Evolutionary conservation across 2,888 invertebrate genomes (phyloP), one percentile per base, ranked within the genome.

Genomic region (Metallyticus violacea): DNA sequence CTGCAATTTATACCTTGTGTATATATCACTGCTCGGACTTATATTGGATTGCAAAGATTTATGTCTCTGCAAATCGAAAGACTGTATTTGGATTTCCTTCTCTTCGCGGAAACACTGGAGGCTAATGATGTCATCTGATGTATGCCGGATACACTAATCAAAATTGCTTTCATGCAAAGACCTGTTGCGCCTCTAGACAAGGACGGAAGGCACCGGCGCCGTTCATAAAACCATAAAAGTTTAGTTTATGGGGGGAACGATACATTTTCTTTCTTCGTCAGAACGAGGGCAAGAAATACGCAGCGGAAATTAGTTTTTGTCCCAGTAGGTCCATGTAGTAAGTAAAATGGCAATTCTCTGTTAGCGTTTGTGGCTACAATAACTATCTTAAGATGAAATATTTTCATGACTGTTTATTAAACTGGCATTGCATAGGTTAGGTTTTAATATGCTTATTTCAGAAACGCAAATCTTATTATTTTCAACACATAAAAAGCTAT

Each of bases 121-220:
- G 79, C 28, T 79, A 79, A 79, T 79, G 79, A 79, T 28, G 26
- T 22, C 22, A 26, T 79, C 27, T 79, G 79, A 79, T 79, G 28
- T 79, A 79, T 79, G 79, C 79, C 79, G 79, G 79, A 79, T 79
- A 79, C 27, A 27, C 79, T 28, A 79, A 79, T 79, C 79, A 79
- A 27, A 27, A 79, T 79, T 79, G 22, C 79, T 26, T 79, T 79
- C 79, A 79, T 79, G 79, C 79, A 27, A 27, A 28, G 28, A 79
- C 79, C 79, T 79, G 79, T 79, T 79, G 79, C 79, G 27, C 28
- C 79, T 6, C 7, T 27, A 79, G 22, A 27, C 22, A 22, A 26
- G 28, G 22, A 79, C 2, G 28, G 40, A 62, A 62, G 40, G 27
- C 26, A 79, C 79, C n/a, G 27, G 28, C 79, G 2, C 28, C 79